These are phyloP conservation scores for Orchesella flavescens DNA, from an alignment of 2,888 invertebrate genomes.

Conservation along the genomic window DNA sequence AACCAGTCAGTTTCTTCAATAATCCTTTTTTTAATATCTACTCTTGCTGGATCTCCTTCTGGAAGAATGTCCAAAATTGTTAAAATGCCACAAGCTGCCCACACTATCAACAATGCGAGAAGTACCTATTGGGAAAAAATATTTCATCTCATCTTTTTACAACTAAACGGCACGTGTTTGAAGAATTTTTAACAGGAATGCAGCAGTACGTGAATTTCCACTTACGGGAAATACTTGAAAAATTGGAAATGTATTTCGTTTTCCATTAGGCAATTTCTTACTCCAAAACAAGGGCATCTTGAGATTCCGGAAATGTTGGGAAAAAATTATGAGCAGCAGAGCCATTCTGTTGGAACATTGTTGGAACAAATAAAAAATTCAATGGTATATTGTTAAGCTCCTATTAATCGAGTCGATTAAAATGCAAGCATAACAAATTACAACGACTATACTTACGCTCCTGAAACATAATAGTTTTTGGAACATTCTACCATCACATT, in stretches of 20 bases:
- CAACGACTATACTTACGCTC: slow-evolving; percentile 75
- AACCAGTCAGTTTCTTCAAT: slow-evolving; percentile 86
- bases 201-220: neutral
- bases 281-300: slow-evolving; percentile 45
- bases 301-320: slow-evolving; percentile 43
- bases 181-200: too few species aligned
- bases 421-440: too few species aligned
- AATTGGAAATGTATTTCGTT: slow-evolving; percentile 63
- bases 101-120: slow-evolving; percentile 84
- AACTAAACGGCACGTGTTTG: too few species aligned
- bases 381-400: slow-evolving; percentile 73
- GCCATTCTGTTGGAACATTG: slow-evolving; percentile 49
- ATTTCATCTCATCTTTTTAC: too few species aligned
- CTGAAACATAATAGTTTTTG: slow-evolving; percentile 75
- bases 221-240: slow-evolving; percentile 68
- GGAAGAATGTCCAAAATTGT: slow-evolving; percentile 81
- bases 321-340: slow-evolving; percentile 65
- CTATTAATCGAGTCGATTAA: too few species aligned
- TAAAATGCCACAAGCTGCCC: slow-evolving; percentile 83
- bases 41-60: slow-evolving; percentile 81
- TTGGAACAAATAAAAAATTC: too few species aligned
- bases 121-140: slow-evolving; percentile 78
- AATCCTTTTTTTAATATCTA: slow-evolving; percentile 82
- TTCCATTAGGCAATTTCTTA: slow-evolving; percentile 32
- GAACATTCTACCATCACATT: slow-evolving; percentile 74